These are phyloP conservation scores for Clamator glandarius DNA, from an alignment of 2,797 vertebrate genomes.

Conservation along the genomic window DNA sequence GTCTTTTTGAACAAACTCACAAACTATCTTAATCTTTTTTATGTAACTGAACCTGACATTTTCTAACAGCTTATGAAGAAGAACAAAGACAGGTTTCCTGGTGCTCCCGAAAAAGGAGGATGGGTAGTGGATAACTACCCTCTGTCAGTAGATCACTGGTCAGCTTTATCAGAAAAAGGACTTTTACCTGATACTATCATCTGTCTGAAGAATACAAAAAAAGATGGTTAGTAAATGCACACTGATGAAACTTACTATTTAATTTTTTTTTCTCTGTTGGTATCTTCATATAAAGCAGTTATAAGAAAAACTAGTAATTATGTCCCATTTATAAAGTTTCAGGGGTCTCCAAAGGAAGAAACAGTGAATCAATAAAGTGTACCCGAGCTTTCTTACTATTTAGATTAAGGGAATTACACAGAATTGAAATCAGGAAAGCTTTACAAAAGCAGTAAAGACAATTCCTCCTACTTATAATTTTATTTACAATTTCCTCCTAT, in stretches of 20 bases:
- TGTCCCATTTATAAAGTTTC: background rate
- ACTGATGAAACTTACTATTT: background rate
- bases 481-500: background rate
- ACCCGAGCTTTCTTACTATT: background rate
- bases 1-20: background rate
- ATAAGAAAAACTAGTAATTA: background rate
- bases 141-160: constrained; percentile 77
- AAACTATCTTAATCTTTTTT: background rate
- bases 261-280: background rate
- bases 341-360: background rate
- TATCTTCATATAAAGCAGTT: background rate
- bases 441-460: background rate
- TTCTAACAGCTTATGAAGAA: constrained; percentile 71
- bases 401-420: background rate
- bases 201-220: constrained; percentile 80
- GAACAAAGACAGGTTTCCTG: constrained; percentile 74
- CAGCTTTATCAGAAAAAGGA: constrained; percentile 74
- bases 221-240: constrained; percentile 79
- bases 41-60: constrained; percentile 25
- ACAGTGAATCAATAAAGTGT: background rate
- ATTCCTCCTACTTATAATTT: background rate
- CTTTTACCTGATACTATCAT: constrained; percentile 86
- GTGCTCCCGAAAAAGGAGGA: constrained; percentile 77
- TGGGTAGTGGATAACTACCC: constrained; percentile 95
- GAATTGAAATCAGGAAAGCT: background rate